A percentile compares a stretch with the other conserved stretches of the same genome.
These are phyloP conservation scores for Tridacna gigas DNA, from an alignment of 2,888 invertebrate genomes.

Conservation along the genomic window DNA sequence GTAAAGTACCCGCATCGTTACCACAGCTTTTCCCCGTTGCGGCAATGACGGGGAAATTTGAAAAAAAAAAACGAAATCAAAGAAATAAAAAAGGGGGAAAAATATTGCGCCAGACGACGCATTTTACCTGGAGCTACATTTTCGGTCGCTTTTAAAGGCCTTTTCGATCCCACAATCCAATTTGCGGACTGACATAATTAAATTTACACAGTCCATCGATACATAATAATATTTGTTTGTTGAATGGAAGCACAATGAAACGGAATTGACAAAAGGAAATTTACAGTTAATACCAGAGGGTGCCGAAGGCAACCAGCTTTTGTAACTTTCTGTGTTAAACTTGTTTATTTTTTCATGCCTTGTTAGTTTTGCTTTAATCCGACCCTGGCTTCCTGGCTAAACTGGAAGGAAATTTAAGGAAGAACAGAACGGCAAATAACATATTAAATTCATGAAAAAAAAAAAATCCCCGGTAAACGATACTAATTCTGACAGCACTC, in stretches of 20 bases:
- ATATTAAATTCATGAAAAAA: too few species aligned
- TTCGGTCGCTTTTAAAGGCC: conserved; percentile 37
- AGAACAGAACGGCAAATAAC: too few species aligned
- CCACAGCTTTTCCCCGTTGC: too few species aligned
- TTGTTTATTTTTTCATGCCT: conserved; percentile 23
- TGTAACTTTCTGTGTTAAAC: conserved; percentile 18
- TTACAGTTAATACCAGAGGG: conserved; percentile 34
- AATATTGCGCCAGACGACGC: conserved; percentile 28
- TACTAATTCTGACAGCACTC: too few species aligned
- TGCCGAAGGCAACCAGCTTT: conserved; percentile 15
- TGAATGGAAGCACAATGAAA: conserved; percentile 16
- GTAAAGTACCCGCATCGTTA: too few species aligned
- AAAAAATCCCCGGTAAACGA: too few species aligned
- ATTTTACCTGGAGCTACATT: conserved; percentile 40
- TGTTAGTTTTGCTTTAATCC: conserved; percentile 12
- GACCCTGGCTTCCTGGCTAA: not conserved
- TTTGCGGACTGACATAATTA: conserved; percentile 52
- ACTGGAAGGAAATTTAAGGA: not conserved
- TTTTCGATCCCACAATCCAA: conserved; percentile 32
- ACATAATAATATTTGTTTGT: conserved; percentile 45
- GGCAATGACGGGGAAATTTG: too few species aligned
- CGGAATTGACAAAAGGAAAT: conserved; percentile 31
- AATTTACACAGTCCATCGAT: conserved; percentile 55
- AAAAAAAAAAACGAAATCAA: too few species aligned
- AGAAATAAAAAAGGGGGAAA: not conserved